Base-by-base conservation (phyloP, 2,888 invertebrate genomes). In the Drosophila pseudotalamancana region DNA sequence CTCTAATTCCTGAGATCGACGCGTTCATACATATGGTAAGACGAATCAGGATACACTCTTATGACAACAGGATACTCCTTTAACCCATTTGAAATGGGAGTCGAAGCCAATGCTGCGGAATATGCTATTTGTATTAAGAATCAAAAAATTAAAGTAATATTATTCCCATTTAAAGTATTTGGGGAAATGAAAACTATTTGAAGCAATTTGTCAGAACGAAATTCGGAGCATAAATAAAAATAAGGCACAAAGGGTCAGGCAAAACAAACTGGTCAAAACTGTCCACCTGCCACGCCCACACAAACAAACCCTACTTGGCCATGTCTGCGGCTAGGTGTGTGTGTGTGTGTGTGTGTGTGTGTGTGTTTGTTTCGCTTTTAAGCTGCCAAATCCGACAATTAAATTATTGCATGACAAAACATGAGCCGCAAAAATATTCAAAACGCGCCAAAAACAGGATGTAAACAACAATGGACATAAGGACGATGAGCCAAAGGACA, bases 311-410 rank as follows among this genome's bases (percentile, higher is more conserved):
- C 11, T 42, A 31, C 27, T 53, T 34, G 25, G 32, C 57, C 21
- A 12, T 16, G 57, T 56, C 57, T 57, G 56, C 57, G 42, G 57
- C 42, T 14, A 6, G 9, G 19, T 23, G n/a, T 35, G 18, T 34
- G 31, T 27, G 21, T 11, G 27, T 11, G 39, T n/a, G 16, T 14
- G 23, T 42, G 32, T 35, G 25, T 34, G 16, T 34, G 29, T 32
- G 40, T 23, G 50, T n/a, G 31, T 51, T 23, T 51, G 42, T 39
- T 56, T 49, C 48, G 31, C 51, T 75, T 79, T 83, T 79, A 86
- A 86, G 87, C 87, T 84, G 68, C 77, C 80, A 81, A 84, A 84
- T 84, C 87, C 84, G 86, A 87, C 87, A 85, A 85, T 85, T 87
- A 85, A 87, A 85, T 85, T 85, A 85, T 85, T 87, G 83, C 86